Base-by-base conservation (phyloP, 2,888 invertebrate genomes). In the Drepanosiphum platanoidis region DNA sequence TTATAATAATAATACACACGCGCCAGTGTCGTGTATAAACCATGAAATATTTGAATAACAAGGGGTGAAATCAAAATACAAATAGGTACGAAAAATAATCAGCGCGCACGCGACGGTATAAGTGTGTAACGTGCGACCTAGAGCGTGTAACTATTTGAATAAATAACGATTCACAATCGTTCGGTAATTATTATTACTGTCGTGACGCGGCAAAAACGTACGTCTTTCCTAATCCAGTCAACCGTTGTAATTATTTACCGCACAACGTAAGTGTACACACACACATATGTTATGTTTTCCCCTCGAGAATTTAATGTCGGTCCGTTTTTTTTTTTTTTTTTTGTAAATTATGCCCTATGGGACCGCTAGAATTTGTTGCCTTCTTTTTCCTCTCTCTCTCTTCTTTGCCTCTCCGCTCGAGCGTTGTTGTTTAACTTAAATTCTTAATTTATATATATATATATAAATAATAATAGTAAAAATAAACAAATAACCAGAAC, bases 301-400 rank as follows among this genome's bases (percentile, higher is more conserved):
- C 66, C 75, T 34, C n/a, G 75, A 52, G 75, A 75, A 75, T 52
- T 58, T 75, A 75, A 32, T 52, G n/a, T 34, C 13, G 32, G 75
- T 75, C 52, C 75, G 34, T 52, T 58, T 58, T n/a, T n/a, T n/a
- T n/a, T n/a, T n/a, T n/a, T n/a, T n/a, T n/a, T n/a, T n/a, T 75
- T 30, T 13, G 52, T 58, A 75, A 58, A 34, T 75, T 58, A 75
- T 34, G 30, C 34, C 52, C 52, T n/a, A 61, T 27, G 61, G 61
- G 61, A 27, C n/a, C 5, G 27, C 61, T 9, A 61, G 22, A 61
- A 61, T 61, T 2, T 61, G 5, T 61, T 61, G n/a, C 8, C 7
- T 27, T 61, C 27, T n/a, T 2, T 27, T 27, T 61, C 5, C n/a
- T 61, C 27, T 5, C 11, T 61, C 1, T 8, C 9, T 61, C 27